Percentiles rank a stretch among this genome's conserved stretches.
These are phyloP conservation scores for Gonioctena quinquepunctata DNA, from an alignment of 1,140 invertebrate species.

Conservation along the genomic window DNA sequence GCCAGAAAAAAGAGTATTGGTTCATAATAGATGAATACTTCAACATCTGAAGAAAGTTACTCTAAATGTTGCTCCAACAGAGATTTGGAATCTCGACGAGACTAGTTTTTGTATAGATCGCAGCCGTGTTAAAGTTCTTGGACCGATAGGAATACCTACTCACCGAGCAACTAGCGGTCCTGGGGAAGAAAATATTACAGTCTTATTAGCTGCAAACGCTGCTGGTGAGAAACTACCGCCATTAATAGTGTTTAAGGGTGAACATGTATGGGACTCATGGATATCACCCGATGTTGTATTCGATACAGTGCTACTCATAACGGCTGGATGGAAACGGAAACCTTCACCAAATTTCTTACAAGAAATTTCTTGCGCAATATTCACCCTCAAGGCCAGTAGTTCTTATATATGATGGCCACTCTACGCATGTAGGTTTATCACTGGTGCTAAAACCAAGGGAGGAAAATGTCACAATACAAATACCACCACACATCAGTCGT, in stretches of 20 bases:
- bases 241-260: conserved; percentile 49
- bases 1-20: conserved; percentile 15
- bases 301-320: conserved; percentile 44
- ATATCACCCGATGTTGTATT: conserved; percentile 36
- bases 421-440: conserved; percentile 42
- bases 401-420: conserved; percentile 52
- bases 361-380: conserved; percentile 43
- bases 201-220: conserved; percentile 48
- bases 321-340: conserved; percentile 45
- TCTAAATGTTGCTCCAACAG: conserved; percentile 31
- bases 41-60: conserved; percentile 33
- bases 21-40: conserved; percentile 47
- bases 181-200: conserved; percentile 52
- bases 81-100: conserved; percentile 51
- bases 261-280: conserved; percentile 38
- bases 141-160: conserved; percentile 36
- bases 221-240: conserved; percentile 48
- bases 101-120: conserved; percentile 44
- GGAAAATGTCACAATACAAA: conserved; percentile 42
- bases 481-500: conserved; percentile 49
- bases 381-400: conserved; percentile 37
- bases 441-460: conserved; percentile 43
- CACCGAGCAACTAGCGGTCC: conserved; percentile 43
- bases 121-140: conserved; percentile 49
- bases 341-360: conserved; percentile 40